Evolutionary conservation across 1,140 invertebrate species (phyloP).

Genomic region (Gyrodactylus bullatarudis): DNA sequence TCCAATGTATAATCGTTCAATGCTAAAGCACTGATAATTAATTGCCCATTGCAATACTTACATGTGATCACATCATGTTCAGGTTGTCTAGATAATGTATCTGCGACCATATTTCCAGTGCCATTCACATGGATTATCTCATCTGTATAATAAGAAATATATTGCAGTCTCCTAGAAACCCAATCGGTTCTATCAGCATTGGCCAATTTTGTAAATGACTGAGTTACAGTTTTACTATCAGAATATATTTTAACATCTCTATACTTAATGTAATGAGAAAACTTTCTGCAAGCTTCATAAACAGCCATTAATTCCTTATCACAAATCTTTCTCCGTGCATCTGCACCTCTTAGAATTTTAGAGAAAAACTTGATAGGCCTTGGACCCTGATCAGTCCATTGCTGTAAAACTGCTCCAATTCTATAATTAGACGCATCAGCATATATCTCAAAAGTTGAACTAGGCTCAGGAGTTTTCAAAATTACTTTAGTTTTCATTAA

Average conservation of each 20-base stretch:
- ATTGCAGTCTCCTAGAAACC: neutral
- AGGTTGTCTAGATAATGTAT: too few species aligned
- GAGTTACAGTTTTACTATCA: neutral
- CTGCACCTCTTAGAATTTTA: neutral
- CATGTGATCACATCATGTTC: too few species aligned
- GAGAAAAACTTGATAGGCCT: neutral
- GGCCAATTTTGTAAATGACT: neutral
- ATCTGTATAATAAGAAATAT: neutral
- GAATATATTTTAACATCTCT: neutral
- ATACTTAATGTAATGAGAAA: neutral
- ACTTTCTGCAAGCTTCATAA: neutral
- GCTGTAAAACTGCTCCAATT: neutral
- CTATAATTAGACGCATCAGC: neutral
- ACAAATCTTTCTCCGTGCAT: neutral
- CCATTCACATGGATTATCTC: neutral
- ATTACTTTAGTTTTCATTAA: neutral
- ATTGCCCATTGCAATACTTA: too few species aligned
- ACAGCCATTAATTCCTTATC: neutral
- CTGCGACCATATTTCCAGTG: neutral
- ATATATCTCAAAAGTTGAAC: neutral
- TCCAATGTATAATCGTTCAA: too few species aligned
- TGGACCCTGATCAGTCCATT: neutral
- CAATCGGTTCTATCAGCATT: neutral
- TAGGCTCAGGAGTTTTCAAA: neutral
- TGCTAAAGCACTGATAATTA: too few species aligned